phyloP scores from a whole-genome alignment of 2,113 vertebrate genomes.

The Candoia aspera region DNA sequence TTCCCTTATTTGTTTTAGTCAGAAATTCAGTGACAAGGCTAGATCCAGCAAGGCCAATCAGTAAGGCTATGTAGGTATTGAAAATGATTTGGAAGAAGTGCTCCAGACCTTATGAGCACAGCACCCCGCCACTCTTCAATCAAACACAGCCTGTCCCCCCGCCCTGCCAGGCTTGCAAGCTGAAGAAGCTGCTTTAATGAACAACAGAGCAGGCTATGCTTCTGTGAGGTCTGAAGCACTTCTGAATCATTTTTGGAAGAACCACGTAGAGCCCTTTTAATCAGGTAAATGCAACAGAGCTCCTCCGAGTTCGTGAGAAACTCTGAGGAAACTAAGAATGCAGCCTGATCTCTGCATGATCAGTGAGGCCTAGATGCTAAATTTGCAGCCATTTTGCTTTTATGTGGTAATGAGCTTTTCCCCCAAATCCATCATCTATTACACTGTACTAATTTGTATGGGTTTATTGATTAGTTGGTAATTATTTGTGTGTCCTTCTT shows the following conservation, averaged over 20 bases:
- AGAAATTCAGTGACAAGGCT: neutral
- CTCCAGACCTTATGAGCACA: neutral
- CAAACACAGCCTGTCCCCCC: neutral
- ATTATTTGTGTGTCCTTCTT: conserved; percentile 42
- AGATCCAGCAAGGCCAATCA: neutral
- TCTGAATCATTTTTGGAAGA: neutral
- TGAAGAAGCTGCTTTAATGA: neutral
- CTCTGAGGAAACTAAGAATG: too few relatives aligned
- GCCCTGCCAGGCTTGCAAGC: neutral
- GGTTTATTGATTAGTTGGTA: conserved; percentile 46
- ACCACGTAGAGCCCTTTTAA: neutral
- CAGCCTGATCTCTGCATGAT: neutral
- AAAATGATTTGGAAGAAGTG: neutral
- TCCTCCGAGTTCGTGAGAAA: neutral
- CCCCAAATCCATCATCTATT: too few relatives aligned
- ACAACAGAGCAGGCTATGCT: neutral
- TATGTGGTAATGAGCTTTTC: conserved; percentile 4
- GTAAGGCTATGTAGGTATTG: neutral
- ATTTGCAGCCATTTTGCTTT: conserved; percentile 5
- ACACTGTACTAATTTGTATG: conserved; percentile 24
- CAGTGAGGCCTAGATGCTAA: neutral
- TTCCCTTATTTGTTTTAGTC: neutral
- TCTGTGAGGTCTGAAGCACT: neutral
- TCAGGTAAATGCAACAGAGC: neutral
- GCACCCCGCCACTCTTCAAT: neutral